Evolutionary conservation across 2,113 vertebrate genomes (phyloP).

Genomic region (Pangasianodon gigas): DNA sequence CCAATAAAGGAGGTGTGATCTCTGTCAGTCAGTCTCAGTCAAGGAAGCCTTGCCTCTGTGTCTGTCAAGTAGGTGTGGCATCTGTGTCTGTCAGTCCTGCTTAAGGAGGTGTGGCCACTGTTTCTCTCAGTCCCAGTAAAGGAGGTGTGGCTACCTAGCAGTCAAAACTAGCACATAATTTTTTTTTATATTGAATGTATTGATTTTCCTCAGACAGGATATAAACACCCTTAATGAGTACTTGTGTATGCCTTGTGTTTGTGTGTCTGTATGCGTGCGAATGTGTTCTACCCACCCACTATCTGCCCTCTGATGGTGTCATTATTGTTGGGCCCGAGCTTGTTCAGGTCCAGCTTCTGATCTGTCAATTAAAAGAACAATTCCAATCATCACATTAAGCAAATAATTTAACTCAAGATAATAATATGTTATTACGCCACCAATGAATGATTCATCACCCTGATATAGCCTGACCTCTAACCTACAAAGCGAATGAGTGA

Average conservation of each 20-base stretch:
- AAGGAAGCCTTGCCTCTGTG: neutral
- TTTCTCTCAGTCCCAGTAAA: neutral
- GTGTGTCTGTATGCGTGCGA: neutral
- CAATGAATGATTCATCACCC: neutral
- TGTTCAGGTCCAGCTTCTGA: slow-evolving; percentile 97
- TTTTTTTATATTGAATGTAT: neutral
- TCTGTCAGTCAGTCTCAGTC: neutral
- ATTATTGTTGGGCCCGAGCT: slow-evolving; percentile 95
- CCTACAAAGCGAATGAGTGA: neutral
- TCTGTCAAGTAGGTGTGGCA: neutral
- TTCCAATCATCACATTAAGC: neutral
- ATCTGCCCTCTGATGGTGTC: slow-evolving; percentile 97
- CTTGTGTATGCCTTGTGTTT: neutral
- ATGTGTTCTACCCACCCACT: slow-evolving; percentile 82
- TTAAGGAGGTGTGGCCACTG: neutral
- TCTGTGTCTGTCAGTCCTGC: neutral
- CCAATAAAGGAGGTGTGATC: neutral
- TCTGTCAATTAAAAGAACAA: slow-evolving; percentile 71
- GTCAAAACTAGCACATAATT: neutral
- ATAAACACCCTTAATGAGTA: neutral
- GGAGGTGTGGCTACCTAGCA: neutral
- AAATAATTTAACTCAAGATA: neutral
- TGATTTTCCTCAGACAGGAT: neutral
- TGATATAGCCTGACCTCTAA: neutral
- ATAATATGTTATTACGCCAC: neutral